Conservation (phyloP, 2,113 vertebrate genomes). For the Peucedramus taeniatus region DNA sequence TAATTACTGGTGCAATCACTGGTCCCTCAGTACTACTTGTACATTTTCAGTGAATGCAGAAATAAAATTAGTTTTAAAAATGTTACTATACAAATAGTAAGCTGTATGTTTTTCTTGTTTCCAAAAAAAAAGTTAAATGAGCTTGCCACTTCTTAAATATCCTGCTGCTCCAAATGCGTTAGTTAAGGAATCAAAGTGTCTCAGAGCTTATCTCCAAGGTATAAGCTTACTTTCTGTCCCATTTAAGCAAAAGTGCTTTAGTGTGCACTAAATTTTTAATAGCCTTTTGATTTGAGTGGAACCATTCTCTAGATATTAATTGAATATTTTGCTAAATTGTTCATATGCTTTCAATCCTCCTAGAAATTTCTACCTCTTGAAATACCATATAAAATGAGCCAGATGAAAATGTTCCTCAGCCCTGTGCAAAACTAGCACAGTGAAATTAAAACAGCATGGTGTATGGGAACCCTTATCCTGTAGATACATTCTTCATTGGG, state of each 20-base stretch:
- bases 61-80: neutral
- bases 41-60: slow-evolving; percentile 15
- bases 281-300: neutral
- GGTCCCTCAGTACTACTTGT: neutral
- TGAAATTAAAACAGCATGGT: neutral
- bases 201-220: neutral
- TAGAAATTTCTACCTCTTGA: neutral
- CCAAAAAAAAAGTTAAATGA: neutral
- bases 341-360: neutral
- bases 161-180: neutral
- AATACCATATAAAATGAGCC: neutral
- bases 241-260: neutral
- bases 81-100: neutral
- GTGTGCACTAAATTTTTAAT: neutral
- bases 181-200: neutral
- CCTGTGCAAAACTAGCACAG: neutral
- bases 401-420: neutral
- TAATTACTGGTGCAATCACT: neutral
- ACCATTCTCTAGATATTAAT: neutral
- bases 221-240: neutral
- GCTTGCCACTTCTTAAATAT: neutral
- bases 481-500: neutral
- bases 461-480: neutral
- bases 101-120: neutral
- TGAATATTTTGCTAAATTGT: neutral